Percentiles rank a stretch among this genome's conserved stretches.
Evolutionary conservation across 2,888 invertebrate species (phyloP).

Genomic region (Macaria notata): DNA sequence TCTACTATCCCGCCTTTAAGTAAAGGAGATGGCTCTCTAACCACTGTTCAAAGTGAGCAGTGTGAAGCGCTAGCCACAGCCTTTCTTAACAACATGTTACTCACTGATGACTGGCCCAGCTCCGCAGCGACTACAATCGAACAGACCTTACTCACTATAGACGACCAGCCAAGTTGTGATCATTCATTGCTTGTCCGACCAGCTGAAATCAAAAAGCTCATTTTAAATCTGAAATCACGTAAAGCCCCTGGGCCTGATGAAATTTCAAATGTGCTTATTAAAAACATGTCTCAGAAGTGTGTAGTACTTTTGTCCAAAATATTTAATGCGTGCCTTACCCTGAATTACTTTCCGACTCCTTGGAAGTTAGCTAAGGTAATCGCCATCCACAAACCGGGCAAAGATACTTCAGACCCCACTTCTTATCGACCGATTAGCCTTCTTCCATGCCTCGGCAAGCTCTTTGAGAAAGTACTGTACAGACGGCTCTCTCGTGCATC

Average conservation of each 20-base stretch:
- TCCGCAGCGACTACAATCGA: background rate
- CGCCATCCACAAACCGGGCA: slow-evolving; percentile 11
- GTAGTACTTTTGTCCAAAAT: slow-evolving; percentile 7
- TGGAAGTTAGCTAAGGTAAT: slow-evolving; percentile 14
- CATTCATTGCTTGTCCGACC: background rate
- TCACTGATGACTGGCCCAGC: background rate
- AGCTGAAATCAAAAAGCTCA: background rate
- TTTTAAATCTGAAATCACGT: background rate
- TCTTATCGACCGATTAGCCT: slow-evolving; percentile 12
- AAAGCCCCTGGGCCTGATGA: slow-evolving; percentile 9
- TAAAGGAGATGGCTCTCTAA: background rate
- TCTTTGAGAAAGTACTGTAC: slow-evolving; percentile 12
- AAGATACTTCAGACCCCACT: slow-evolving; percentile 2
- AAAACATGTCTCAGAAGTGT: slow-evolving; percentile 7
- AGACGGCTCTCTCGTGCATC: background rate
- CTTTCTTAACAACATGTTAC: background rate
- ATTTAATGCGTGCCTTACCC: slow-evolving; percentile 8
- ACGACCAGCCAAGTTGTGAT: background rate
- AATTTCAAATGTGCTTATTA: slow-evolving; percentile 8
- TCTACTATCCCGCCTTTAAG: no score
- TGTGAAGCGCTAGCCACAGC: background rate
- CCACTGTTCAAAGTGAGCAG: background rate
- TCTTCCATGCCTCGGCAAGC: slow-evolving; percentile 6
- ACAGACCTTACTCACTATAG: background rate
- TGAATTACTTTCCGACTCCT: slow-evolving; percentile 1